A percentile compares a stretch with the other conserved stretches of the same genome.
Conservation (phyloP, 2,888 invertebrate species). For the Polyommatus iphigenia region DNA sequence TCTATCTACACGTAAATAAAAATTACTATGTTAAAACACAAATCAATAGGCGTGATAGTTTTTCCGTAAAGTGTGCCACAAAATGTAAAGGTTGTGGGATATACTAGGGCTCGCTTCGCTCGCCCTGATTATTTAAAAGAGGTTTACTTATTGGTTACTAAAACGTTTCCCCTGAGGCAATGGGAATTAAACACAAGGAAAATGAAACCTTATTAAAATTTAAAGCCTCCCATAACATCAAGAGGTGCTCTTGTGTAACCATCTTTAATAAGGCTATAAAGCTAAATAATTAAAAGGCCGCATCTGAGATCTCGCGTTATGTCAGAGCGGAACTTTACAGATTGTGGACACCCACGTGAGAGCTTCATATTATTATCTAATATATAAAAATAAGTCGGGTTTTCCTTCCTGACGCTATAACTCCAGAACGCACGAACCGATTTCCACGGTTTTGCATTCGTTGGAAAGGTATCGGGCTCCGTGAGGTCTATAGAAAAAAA, state of each 20-base stretch:
- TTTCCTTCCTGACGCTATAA: no score
- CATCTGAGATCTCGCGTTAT: not conserved
- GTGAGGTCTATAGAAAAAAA: no score
- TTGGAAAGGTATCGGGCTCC: no score
- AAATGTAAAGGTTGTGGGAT: no score
- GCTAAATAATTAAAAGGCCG: not conserved
- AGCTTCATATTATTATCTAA: not conserved
- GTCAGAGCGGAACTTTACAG: constrained; percentile 15
- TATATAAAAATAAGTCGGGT: no score
- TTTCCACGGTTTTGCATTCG: no score
- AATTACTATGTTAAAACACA: no score
- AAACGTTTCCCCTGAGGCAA: not conserved
- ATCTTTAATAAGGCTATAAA: constrained; percentile 9
- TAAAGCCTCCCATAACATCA: not conserved
- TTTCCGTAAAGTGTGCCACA: no score
- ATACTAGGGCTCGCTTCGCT: no score
- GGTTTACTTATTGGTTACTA: not conserved
- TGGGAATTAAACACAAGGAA: not conserved
- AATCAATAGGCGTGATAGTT: no score
- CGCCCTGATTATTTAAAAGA: not conserved
- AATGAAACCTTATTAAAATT: not conserved
- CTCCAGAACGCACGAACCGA: no score
- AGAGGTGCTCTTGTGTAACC: constrained; percentile 18
- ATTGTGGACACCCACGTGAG: not conserved
- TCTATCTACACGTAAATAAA: no score